Evolutionary conservation across 2,888 invertebrate species (phyloP), one percentile per base, ranked within the genome.

Genomic region (Hesperia comma): DNA sequence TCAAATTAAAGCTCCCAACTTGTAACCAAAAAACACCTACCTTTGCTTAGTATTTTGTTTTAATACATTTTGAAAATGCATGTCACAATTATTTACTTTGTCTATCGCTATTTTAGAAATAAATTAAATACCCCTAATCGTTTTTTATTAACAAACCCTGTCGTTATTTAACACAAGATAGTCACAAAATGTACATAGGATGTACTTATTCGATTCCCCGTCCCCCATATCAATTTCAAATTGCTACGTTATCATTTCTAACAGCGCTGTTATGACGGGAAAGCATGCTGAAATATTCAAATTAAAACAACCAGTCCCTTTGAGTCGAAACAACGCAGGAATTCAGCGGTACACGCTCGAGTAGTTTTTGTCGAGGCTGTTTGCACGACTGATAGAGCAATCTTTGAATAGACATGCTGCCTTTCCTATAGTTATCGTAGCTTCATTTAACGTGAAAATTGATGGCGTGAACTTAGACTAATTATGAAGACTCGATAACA

Each of bases 231-330:
- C 12, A 19, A 49, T 19, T 19, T 3, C 49, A 19, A 49, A 49
- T 12, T 19, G 49, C 49, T 49, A 10, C 19, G 19, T 49, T 49
- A 49, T 49, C 17, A 49, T 55, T 41, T 40, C 17, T 40, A 62
- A 37, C 54, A 60, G 33, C 41, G 62, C 21, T 54, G 54, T 54
- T 62, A 83, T 85, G 83, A 80, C 83, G 87, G 85, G 79, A 80
- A 83, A 81, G 76, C 74, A 49, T 19, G 71, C 68, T 73, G 70
- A 82, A 84, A 85, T 84, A 85, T 87, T 86, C 79, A 87, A 85
- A 87, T 87, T 82, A 83, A 86, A 86, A 82, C 81, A 76, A 75
- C 79, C 69, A 73, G 71, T 73, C 75, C 77, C 81, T 83, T 85
- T 83, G 82, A 84, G 77, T 75, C 68, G 68, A 66, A 67, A 66